phyloP scores from a whole-genome alignment of 2,797 vertebrate species.

The Lateolabrax maculatus region DNA sequence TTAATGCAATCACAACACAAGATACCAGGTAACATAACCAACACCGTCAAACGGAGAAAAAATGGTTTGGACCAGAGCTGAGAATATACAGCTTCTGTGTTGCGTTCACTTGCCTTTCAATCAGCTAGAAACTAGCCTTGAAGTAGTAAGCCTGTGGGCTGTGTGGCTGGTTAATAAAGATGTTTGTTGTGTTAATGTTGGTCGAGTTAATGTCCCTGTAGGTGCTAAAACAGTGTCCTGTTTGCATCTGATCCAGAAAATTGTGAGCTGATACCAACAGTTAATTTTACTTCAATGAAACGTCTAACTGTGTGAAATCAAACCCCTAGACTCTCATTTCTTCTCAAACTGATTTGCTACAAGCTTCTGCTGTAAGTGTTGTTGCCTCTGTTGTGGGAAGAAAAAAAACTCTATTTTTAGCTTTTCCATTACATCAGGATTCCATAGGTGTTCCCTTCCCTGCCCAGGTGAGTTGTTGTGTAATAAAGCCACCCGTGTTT shows the following conservation, averaged over 20 bases:
- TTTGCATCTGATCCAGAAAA: conserved; percentile 1
- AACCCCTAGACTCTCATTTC: not conserved
- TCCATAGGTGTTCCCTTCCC: not conserved
- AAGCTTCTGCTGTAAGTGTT: not conserved
- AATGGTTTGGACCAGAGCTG: conserved; percentile 16
- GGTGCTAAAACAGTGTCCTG: not conserved
- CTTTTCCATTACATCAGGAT: not conserved
- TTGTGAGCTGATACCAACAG: not conserved
- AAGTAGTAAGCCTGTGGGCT: not conserved
- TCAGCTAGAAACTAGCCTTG: not conserved
- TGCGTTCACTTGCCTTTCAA: not conserved
- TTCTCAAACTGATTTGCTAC: not conserved
- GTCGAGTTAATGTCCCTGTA: no score
- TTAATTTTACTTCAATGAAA: not conserved
- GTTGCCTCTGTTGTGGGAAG: not conserved
- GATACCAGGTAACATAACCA: conserved; percentile 55
- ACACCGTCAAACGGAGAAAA: not conserved
- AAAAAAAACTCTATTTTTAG: not conserved
- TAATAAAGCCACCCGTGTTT: conserved; percentile 35
- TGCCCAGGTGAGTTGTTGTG: not conserved
- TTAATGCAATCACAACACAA: conserved; percentile 4
- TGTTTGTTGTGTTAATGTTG: not conserved
- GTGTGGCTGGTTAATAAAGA: not conserved
- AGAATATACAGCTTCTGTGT: not conserved
- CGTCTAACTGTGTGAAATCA: not conserved